A percentile compares a stretch with the other conserved stretches of the same genome.
These are phyloP conservation scores for Progne subis DNA, from an alignment of 2,113 vertebrate genomes.

Conservation along the genomic window DNA sequence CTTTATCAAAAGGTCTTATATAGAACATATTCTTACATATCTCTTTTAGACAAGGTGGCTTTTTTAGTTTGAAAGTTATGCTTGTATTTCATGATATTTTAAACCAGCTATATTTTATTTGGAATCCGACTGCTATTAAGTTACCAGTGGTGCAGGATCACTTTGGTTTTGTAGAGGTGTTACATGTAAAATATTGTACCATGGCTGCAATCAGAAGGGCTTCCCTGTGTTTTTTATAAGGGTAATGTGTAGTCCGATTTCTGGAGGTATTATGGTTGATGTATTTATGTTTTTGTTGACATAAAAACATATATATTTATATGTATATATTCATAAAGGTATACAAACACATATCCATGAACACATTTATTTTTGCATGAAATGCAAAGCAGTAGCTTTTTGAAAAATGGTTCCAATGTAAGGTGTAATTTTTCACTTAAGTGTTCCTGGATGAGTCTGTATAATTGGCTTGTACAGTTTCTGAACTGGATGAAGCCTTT, in stretches of 20 bases:
- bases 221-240: slow-evolving; percentile 34
- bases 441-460: background rate
- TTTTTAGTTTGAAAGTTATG: background rate
- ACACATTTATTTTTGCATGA: background rate
- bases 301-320: background rate
- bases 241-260: background rate
- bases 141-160: background rate
- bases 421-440: background rate
- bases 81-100: background rate
- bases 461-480: background rate
- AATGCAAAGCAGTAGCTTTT: background rate
- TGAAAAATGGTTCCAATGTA: background rate
- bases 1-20: background rate
- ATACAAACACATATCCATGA: background rate
- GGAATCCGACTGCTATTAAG: background rate
- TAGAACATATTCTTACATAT: background rate
- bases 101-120: slow-evolving; percentile 52
- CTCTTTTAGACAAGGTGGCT: background rate
- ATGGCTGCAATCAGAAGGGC: background rate
- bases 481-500: background rate
- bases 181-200: background rate
- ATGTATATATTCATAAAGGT: background rate
- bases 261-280: background rate
- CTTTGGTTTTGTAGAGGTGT: background rate
- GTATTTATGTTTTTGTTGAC: background rate